Conservation (phyloP, 37 sponge, comb jelly and placozoan species). For the Ianthella basta region DNA sequence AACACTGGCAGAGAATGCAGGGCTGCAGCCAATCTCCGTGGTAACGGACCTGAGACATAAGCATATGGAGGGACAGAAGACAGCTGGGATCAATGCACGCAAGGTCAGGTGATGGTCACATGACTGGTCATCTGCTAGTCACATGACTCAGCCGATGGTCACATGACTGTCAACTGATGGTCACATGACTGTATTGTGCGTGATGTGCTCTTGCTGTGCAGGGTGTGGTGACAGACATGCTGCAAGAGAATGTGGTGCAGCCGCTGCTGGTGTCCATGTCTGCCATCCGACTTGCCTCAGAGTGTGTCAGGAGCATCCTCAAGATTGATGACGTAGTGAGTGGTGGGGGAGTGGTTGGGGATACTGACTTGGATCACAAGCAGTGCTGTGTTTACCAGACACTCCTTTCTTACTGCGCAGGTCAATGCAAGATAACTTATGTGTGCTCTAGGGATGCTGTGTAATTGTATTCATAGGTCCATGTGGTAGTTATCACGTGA, state of each 20-base stretch:
- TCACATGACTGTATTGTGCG: background rate
- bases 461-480: too few relatives aligned
- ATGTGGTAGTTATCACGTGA: too few relatives aligned
- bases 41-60: conserved; percentile 96
- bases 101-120: conserved; percentile 64
- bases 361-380: too few relatives aligned
- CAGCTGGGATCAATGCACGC: conserved; percentile 96
- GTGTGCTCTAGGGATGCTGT: too few relatives aligned
- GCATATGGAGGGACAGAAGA: conserved; percentile 89
- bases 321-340: conserved; percentile 99
- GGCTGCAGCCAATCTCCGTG: conserved; percentile 91
- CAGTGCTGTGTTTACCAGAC: too few relatives aligned
- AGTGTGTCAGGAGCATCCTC: conserved; percentile 95
- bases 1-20: conserved; percentile 99
- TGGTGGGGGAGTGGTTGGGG: too few relatives aligned
- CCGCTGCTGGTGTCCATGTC: conserved; percentile 95
- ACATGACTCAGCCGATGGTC: background rate
- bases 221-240: conserved; percentile 92
- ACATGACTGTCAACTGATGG: background rate
- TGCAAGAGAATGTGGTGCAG: conserved; percentile 97
- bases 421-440: conserved; percentile 22
- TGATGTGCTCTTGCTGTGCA: conserved; percentile 3
- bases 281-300: conserved; percentile 88
- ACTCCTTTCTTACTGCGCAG: background rate
- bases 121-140: too few relatives aligned